A percentile compares a stretch with the other conserved stretches of the same genome.
phyloP scores from a whole-genome alignment of 2,888 invertebrate species.

The Idaea aversata region DNA sequence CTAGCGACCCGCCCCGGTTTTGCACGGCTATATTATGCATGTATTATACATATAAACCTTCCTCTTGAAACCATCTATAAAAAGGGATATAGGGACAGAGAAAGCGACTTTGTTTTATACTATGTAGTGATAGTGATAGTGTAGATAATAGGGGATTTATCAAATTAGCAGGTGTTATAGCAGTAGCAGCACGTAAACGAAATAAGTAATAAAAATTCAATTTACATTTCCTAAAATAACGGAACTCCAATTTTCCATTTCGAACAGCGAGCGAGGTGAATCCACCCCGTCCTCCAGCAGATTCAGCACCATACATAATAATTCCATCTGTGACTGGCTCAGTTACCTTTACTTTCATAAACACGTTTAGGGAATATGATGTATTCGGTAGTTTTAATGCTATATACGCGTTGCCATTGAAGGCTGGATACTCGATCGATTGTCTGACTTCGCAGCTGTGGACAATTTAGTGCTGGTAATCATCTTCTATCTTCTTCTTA shows the following conservation, averaged over 20 bases:
- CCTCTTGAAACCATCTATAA: too few species aligned
- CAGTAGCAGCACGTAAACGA: too few species aligned
- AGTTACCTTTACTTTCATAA: slow-evolving; percentile 86
- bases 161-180: too few species aligned
- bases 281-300: slow-evolving; percentile 90
- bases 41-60: too few species aligned
- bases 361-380: slow-evolving; percentile 82
- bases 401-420: slow-evolving; percentile 89
- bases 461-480: slow-evolving; percentile 10
- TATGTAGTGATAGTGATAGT: too few species aligned
- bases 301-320: slow-evolving; percentile 92
- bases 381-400: slow-evolving; percentile 87
- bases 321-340: slow-evolving; percentile 86
- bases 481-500: too few species aligned
- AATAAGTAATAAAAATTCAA: too few species aligned
- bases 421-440: slow-evolving; percentile 88
- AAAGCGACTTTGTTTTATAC: too few species aligned
- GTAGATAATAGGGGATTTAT: too few species aligned
- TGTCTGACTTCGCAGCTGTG: slow-evolving; percentile 87
- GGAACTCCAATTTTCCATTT: slow-evolving; percentile 90
- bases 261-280: slow-evolving; percentile 91
- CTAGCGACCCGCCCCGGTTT: too few species aligned
- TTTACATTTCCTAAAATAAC: slow-evolving; percentile 91
- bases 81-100: too few species aligned
- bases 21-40: too few species aligned